Evolutionary conservation across 2,888 invertebrate genomes (phyloP), one percentile per base, ranked within the genome.

Genomic region (Notodromas monacha): DNA sequence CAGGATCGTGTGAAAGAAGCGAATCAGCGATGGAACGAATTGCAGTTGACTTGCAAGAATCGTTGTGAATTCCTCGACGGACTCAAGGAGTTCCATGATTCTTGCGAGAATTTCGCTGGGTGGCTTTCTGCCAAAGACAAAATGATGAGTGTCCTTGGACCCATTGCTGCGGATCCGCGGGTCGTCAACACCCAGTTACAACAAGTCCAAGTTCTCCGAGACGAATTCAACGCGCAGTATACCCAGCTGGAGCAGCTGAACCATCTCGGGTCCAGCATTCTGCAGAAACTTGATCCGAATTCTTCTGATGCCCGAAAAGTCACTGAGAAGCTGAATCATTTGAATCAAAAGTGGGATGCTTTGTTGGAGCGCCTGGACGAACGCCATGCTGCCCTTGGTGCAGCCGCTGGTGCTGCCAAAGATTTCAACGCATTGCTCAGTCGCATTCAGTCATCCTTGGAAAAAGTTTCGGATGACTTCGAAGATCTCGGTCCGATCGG

Each of bases 161-260:
- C 86, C 1, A 81, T 92, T 42, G 81, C 84, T 0, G 74, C 81
- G 0, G 89, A 92, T 50, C 77, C 84, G 1, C 60, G 81, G 32
- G 74, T 86, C 68, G 77, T 86, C 3, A 73, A 77, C 44, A 79
- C 76, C 21, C 89, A 89, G 58, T 73, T 84, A 12, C 79, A 84
- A 45, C 81, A 81, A 58, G 56, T 57, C 29, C 50, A 55, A 43
- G 81, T 89, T 1, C 57, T 92, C 29, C 64, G 84, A 35, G 89
- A 89, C 48, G 89, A 92, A 53, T 73, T 86, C 58, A 62, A 76
- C 34, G 66, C 70, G 0, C 84, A 89, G 47, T 76, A 84, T 44
- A 77, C 81, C 0, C 72, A 77, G 40, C 52, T 86, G 35, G 65
- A 70, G 35, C 73, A 77, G 44, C 55, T 86, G 38, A 64, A 76